Evolutionary conservation across 2,888 invertebrate genomes (phyloP), one percentile per base, ranked within the genome.

Genomic region (Tetragonula carbonaria): DNA sequence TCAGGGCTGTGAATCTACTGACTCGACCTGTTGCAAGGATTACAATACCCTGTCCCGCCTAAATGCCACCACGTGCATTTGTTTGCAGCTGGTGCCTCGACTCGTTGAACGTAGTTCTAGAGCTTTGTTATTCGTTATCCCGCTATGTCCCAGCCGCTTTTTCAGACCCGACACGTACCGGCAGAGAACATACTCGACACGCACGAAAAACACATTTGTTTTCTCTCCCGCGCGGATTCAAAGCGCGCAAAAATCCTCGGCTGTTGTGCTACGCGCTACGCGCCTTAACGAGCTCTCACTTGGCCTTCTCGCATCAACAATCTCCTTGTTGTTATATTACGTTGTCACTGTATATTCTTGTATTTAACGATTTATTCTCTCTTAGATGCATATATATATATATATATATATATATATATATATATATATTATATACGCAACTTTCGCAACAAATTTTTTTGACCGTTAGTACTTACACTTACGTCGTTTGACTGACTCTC

Each of bases 231-330:
- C 45, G 45, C 45, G 81, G 65, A 75, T 28, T 53, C 28, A n/a
- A 59, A 66, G 51, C 74, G 73, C 65, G 77, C 74, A 73, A 84
- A 33, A 33, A 16, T 72, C 85, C 85, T 79, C 75, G 84, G 87
- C 88, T 88, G 71, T 84, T 84, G 45, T 45, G 87, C 88, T 87
- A 80, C 86, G 82, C 87, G 86, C 88, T 85, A 71, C 70, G 71
- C 71, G 71, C 55, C 55, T 55, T 67, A 6, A 71, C 76, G 68
- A 79, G 80, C 80, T 87, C 80, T 85, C 82, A 82, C 85, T 87
- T 76, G 74, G 88, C 87, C 87, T 86, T 82, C 80, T 86, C 84
- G 86, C 87, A 86, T 80, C 38, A 45, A 45, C 45, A 45, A 75
- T 16, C 71, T 71, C 71, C 77, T 63, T 50, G 14, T 77, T 51